Percentiles rank a stretch among this genome's conserved stretches.
Conservation (phyloP, 2,797 vertebrate genomes). For the Helarctos malayanus region DNA sequence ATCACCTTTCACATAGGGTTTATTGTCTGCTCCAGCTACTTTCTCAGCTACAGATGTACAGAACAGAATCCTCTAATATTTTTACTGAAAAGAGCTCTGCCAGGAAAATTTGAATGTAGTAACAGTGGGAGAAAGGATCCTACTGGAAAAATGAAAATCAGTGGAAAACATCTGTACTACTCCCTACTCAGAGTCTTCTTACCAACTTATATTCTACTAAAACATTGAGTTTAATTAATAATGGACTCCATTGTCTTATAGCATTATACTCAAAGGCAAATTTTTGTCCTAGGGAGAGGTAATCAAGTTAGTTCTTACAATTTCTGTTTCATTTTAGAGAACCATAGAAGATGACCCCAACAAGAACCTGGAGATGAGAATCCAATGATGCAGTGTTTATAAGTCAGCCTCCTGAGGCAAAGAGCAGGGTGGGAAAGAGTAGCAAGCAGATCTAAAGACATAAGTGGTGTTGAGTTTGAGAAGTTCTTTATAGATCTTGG, state of each 20-base stretch:
- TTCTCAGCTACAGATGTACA: conserved; percentile 57
- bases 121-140: conserved; percentile 54
- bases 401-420: not conserved
- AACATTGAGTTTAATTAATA: conserved; percentile 66
- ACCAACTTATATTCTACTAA: conserved; percentile 36
- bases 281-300: not conserved
- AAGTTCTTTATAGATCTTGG: too few species aligned
- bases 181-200: conserved; percentile 8
- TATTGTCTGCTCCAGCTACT: not conserved
- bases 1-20: not conserved
- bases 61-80: not conserved
- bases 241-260: not conserved
- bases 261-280: conserved; percentile 45
- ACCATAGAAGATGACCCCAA: not conserved
- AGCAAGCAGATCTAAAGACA: not conserved
- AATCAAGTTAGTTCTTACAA: conserved; percentile 22
- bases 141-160: conserved; percentile 60
- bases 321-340: conserved; percentile 26
- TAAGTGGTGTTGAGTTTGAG: too few species aligned
- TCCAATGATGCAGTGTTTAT: not conserved
- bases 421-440: not conserved
- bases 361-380: not conserved
- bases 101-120: conserved; percentile 28
- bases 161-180: conserved; percentile 36
- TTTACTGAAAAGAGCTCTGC: conserved; percentile 46